Percentiles rank a stretch among this genome's conserved stretches.
Conservation (phyloP, 1,140 invertebrate genomes). For the Eueides isabella region DNA sequence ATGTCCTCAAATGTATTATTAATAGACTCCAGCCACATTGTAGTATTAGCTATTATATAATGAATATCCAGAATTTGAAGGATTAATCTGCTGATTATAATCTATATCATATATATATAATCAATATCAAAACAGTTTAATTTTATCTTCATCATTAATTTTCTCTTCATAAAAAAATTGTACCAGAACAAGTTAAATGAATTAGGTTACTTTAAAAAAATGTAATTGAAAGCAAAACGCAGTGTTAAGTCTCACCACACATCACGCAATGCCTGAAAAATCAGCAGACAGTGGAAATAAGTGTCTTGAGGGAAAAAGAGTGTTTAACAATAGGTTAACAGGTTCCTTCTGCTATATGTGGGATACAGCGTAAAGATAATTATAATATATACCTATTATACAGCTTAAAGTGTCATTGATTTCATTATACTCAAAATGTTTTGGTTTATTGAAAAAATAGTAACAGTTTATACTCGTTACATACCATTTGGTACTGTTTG, state of each 20-base stretch:
- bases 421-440: too few species aligned
- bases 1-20: conserved; percentile 1
- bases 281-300: too few species aligned
- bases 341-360: too few species aligned
- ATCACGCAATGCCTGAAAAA: too few species aligned
- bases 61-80: background rate
- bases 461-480: background rate
- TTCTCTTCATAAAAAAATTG: background rate
- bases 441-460: background rate
- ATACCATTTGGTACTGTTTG: conserved; percentile 23
- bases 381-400: too few species aligned
- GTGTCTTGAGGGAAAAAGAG: too few species aligned
- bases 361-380: too few species aligned
- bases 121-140: background rate
- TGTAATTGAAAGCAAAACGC: too few species aligned
- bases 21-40: background rate
- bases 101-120: background rate
- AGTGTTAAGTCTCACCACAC: too few species aligned
- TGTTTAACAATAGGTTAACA: too few species aligned
- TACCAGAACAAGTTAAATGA: background rate
- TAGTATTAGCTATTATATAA: background rate
- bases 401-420: too few species aligned
- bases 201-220: too few species aligned
- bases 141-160: background rate
- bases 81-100: background rate